Conservation (phyloP, 1,140 invertebrate genomes). For the Ruditapes philippinarum region DNA sequence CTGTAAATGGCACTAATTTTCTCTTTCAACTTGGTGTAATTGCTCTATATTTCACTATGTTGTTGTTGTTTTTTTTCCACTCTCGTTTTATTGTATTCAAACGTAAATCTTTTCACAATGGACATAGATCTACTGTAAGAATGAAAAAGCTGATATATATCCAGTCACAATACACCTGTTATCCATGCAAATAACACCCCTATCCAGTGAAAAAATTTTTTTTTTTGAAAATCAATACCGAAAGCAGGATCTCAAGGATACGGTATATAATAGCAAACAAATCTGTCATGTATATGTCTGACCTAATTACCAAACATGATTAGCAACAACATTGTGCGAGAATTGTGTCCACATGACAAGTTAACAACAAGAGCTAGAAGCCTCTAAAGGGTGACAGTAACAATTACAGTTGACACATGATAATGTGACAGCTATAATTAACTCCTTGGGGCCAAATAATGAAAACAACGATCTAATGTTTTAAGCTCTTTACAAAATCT, state of each 20-base stretch:
- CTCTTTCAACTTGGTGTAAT: no score
- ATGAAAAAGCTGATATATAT: background rate
- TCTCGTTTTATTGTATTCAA: background rate
- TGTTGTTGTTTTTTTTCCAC: no score
- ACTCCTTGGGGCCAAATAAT: no score
- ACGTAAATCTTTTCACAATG: background rate
- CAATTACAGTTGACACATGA: background rate
- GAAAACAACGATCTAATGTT: no score
- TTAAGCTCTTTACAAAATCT: no score
- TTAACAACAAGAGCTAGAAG: background rate
- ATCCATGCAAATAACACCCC: background rate
- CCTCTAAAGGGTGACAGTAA: background rate
- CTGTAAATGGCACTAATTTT: background rate
- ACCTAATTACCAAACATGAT: slow-evolving; percentile 2
- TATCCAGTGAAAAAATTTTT: background rate
- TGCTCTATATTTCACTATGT: no score
- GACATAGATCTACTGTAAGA: no score
- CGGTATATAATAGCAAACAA: no score
- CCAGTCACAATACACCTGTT: background rate
- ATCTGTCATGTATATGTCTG: background rate
- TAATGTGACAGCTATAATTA: background rate
- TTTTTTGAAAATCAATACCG: slow-evolving; percentile 1
- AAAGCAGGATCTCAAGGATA: background rate
- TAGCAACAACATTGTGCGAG: background rate
- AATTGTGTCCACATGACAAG: background rate